Conservation (phyloP, 2,888 invertebrate genomes). For the Andrena dorsata region DNA sequence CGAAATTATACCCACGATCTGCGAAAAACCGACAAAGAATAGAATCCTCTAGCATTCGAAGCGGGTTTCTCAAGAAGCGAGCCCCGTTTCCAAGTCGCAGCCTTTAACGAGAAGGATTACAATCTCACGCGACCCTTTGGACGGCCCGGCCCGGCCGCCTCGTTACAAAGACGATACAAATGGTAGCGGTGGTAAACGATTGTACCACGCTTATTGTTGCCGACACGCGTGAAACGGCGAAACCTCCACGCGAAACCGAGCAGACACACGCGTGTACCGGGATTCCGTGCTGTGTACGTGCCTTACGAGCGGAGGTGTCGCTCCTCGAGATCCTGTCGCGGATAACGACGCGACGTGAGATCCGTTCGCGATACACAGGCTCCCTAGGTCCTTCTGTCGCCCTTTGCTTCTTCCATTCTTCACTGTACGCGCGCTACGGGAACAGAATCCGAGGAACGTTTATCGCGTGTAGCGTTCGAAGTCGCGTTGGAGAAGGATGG, state of each 20-base stretch:
- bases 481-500: background rate
- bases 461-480: constrained; percentile 13
- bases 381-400: constrained; percentile 40
- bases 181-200: constrained; percentile 53
- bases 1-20: too few relatives aligned
- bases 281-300: constrained; percentile 35
- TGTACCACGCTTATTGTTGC: constrained; percentile 54
- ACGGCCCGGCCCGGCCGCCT: constrained; percentile 5
- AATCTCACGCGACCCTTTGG: constrained; percentile 35
- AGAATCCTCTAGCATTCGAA: background rate
- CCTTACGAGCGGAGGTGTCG: constrained; percentile 57
- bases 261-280: constrained; percentile 32
- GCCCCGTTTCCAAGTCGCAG: background rate
- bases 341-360: constrained; percentile 65
- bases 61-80: background rate
- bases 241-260: constrained; percentile 40
- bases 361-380: constrained; percentile 67
- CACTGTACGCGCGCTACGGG: constrained; percentile 8
- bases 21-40: too few relatives aligned
- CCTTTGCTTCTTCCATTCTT: constrained; percentile 43
- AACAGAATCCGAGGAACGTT: constrained; percentile 13
- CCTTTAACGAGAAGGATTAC: constrained; percentile 25
- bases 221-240: constrained; percentile 50
- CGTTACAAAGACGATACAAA: constrained; percentile 49
- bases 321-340: constrained; percentile 61